Percentiles rank a stretch among this genome's conserved stretches.
phyloP scores from a whole-genome alignment of 2,888 invertebrate genomes.

The Vannuccia rotundouncinata region DNA sequence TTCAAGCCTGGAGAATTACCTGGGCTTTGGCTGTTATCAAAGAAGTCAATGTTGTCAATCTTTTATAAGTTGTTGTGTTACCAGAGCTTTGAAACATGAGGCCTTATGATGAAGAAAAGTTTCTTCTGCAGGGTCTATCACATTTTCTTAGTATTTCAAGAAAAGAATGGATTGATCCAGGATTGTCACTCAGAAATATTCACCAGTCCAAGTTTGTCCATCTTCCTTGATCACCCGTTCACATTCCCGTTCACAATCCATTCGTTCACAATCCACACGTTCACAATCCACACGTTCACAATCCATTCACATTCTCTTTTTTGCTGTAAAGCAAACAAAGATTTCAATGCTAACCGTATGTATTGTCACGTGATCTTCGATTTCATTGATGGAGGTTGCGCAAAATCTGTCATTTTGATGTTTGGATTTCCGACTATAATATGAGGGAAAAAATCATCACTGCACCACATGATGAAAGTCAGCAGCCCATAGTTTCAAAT shows the following conservation, averaged over 20 bases:
- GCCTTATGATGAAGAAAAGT: conserved; percentile 18
- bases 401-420: conserved; percentile 18
- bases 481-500: background rate
- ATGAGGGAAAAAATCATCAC: background rate
- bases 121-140: conserved; percentile 12
- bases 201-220: conserved; percentile 27
- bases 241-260: too few relatives aligned
- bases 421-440: background rate
- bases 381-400: conserved; percentile 22
- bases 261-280: too few relatives aligned
- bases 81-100: conserved; percentile 13
- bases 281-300: too few relatives aligned
- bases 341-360: conserved; percentile 6
- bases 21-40: background rate
- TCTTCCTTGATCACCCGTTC: background rate
- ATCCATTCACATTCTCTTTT: background rate
- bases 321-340: conserved; percentile 11
- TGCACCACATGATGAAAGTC: conserved; percentile 18
- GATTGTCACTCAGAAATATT: background rate
- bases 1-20: conserved; percentile 23
- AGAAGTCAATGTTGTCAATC: conserved; percentile 1
- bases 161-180: background rate
- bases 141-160: conserved; percentile 7
- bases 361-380: conserved; percentile 27
- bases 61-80: background rate